A percentile compares a stretch with the other conserved stretches of the same genome.
phyloP scores from a whole-genome alignment of 2,113 vertebrate species.

The Aegithalos caudatus region DNA sequence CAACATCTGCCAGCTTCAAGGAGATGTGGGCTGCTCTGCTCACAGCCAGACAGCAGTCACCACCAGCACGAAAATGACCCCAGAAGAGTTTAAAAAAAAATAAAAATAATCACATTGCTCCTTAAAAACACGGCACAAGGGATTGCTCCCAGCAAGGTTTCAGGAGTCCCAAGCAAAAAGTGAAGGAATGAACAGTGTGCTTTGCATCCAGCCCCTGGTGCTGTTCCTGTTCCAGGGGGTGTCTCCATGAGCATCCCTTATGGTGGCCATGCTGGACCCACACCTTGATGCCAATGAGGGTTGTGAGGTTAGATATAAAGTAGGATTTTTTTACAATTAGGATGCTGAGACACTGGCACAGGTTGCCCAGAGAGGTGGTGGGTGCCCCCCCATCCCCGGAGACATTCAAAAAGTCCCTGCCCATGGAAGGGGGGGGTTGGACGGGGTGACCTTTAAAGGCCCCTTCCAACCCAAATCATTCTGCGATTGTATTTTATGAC shows the following conservation, averaged over 20 bases:
- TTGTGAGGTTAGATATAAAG: not conserved
- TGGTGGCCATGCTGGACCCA: not conserved
- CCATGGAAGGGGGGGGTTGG: not conserved
- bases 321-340: not conserved
- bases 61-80: not conserved
- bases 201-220: rapidly evolving
- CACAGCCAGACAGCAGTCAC: not conserved
- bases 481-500: not conserved
- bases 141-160: not conserved
- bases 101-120: not conserved
- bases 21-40: not conserved
- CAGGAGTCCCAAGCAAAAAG: not conserved
- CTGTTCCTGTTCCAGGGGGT: not conserved
- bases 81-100: not conserved
- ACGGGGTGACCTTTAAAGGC: not conserved
- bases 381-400: too few relatives aligned
- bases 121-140: not conserved
- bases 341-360: not conserved
- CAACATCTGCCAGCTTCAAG: not conserved
- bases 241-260: not conserved
- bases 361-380: not conserved
- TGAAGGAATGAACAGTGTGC: not conserved
- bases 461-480: not conserved
- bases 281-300: rapidly evolving
- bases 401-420: not conserved